Evolutionary conservation across 2,797 vertebrate species (phyloP).

Genomic region (Macroramphosus scolopax): DNA sequence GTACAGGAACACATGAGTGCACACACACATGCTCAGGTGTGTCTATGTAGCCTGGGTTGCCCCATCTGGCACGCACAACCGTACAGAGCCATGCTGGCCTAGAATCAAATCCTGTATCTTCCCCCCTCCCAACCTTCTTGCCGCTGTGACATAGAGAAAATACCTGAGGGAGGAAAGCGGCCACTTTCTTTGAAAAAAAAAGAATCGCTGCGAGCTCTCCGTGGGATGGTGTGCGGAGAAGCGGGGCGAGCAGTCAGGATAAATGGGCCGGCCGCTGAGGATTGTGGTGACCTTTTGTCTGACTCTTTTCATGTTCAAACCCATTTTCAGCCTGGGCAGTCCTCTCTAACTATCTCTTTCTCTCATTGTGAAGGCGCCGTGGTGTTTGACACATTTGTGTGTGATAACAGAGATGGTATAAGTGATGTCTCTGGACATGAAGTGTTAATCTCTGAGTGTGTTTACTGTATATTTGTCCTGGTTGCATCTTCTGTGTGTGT

Average conservation of each 20-base stretch:
- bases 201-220: slow-evolving; percentile 5
- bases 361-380: slow-evolving; percentile 27
- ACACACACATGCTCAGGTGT: no score
- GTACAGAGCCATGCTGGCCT: slow-evolving; percentile 26
- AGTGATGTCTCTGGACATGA: slow-evolving; percentile 50
- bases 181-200: slow-evolving; percentile 24
- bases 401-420: slow-evolving; percentile 32
- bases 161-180: slow-evolving; percentile 3
- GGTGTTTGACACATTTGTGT: slow-evolving; percentile 44
- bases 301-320: slow-evolving; percentile 65
- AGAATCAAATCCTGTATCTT: slow-evolving; percentile 34
- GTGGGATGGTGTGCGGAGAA: slow-evolving; percentile 15
- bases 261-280: slow-evolving; percentile 35
- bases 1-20: no score
- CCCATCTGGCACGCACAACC: slow-evolving; percentile 2
- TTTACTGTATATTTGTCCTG: slow-evolving; percentile 20
- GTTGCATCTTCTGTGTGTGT: slow-evolving; percentile 11
- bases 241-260: slow-evolving; percentile 36
- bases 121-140: slow-evolving; percentile 18
- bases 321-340: slow-evolving; percentile 33
- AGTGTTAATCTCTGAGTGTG: slow-evolving; percentile 26
- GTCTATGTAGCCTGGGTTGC: slow-evolving; percentile 9
- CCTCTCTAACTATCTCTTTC: neutral
- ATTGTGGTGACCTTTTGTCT: slow-evolving; percentile 59
- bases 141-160: slow-evolving; percentile 28